phyloP scores from a whole-genome alignment of 2,888 invertebrate genomes.

The Amblyteles armatorius region DNA sequence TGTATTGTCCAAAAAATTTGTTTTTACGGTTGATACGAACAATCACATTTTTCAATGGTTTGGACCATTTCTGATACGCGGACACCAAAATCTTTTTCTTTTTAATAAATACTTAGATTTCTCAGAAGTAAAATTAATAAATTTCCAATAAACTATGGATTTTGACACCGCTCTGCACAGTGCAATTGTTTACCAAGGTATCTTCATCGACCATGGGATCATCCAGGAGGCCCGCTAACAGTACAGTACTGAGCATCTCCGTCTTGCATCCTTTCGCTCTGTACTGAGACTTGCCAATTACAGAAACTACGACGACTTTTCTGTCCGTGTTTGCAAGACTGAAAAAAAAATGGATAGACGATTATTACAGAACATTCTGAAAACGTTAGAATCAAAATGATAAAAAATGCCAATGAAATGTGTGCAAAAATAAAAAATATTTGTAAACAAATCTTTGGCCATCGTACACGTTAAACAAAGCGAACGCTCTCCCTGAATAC shows the following conservation, averaged over 20 bases:
- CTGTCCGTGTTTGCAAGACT: conserved; percentile 78
- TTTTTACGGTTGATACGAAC: too few species aligned
- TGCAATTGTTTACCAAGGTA: conserved; percentile 77
- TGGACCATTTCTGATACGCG: too few species aligned
- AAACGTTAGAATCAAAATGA: background rate
- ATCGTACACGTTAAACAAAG: too few species aligned
- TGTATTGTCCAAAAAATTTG: too few species aligned
- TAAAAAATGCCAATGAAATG: background rate
- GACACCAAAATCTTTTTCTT: too few species aligned
- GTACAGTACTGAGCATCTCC: conserved; percentile 83
- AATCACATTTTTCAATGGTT: too few species aligned
- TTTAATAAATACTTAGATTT: too few species aligned
- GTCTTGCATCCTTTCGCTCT: conserved; percentile 88
- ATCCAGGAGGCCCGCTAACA: conserved; percentile 80
- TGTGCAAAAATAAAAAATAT: background rate
- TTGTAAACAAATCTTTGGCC: too few species aligned
- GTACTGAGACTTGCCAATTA: conserved; percentile 90
- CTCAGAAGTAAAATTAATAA: too few species aligned
- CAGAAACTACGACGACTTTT: conserved; percentile 89
- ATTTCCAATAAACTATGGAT: too few species aligned
- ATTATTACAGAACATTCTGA: conserved; percentile 2
- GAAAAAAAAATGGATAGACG: conserved; percentile 42
- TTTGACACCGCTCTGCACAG: too few species aligned
- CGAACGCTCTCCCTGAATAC: too few species aligned
- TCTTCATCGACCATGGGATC: conserved; percentile 80